Base-by-base conservation (phyloP, 2,797 vertebrate species). In the Lepus oiostolus region DNA sequence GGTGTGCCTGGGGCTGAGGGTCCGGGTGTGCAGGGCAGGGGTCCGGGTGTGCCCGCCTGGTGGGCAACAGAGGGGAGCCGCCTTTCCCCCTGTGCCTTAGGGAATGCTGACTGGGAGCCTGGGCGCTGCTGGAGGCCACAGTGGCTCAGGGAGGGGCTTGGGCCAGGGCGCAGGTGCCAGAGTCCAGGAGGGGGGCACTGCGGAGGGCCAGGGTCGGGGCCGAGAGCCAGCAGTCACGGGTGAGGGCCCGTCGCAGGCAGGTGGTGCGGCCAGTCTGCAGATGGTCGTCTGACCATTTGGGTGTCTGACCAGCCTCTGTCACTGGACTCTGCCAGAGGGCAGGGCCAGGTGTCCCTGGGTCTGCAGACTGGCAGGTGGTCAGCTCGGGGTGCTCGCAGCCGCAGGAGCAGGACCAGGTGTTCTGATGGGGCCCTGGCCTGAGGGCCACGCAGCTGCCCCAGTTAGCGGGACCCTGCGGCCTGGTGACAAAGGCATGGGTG, bases 101-200 rank as follows among this genome's bases (percentile, higher is more conserved):
- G n/a, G 8, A 35, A 60, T 16, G 4, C 26, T 2, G 5, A 21
- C n/a, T 3, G 3, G 6, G 10, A 32, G 38, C 0, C 26, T 24
- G 8, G 74, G 72, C 4, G 24, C 11, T 22, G 68, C 0, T 0
- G 38, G n/a, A 13, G 70, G 42, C 58, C 38, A 4, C n/a, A 19
- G 91, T 2, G 47, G 76, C 32, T 26, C 8, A 0, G 70, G 38
- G 54, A 58, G 54, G 54, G 77, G 70, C 21, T 38, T n/a, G 13
- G 13, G 52, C 19, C 26, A 14, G n/a, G n/a, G n/a, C 3, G n/a
- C 13, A 11, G 30, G 4, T n/a, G 50, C 11, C 54, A 58, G 54
- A 26, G 50, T 11, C 75, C 75, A 21, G 21, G 76, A 35, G 76
- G 47, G 47, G 28, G 6, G 35, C 47, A 13, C 32, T 3, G 16